These are phyloP conservation scores for human (Homo sapiens) DNA, from an alignment of 2,113 vertebrate species.

Conservation along the genomic window GRCh38 chr1:149726501-149727000, in stretches of 20 bases:
- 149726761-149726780: neutral
- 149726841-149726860: neutral
- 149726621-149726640: neutral
- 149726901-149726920: slow-evolving; percentile 83
- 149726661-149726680: neutral
- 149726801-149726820: neutral
- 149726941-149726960: slow-evolving; percentile 82
- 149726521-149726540: neutral
- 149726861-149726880: slow-evolving; percentile 73
- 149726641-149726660: neutral
- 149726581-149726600: neutral
- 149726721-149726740: neutral
- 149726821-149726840: neutral
- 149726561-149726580: neutral
- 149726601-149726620: neutral
- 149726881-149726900: slow-evolving; percentile 80
- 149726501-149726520: neutral
- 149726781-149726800: neutral
- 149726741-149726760: neutral
- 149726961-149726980: slow-evolving; percentile 82
- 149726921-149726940: slow-evolving; percentile 86
- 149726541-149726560: neutral
- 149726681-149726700: neutral
- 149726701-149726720: neutral
- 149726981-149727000: slow-evolving; percentile 77